Base-by-base conservation (phyloP, 1,140 invertebrate genomes). In the Antheraea mylitta region DNA sequence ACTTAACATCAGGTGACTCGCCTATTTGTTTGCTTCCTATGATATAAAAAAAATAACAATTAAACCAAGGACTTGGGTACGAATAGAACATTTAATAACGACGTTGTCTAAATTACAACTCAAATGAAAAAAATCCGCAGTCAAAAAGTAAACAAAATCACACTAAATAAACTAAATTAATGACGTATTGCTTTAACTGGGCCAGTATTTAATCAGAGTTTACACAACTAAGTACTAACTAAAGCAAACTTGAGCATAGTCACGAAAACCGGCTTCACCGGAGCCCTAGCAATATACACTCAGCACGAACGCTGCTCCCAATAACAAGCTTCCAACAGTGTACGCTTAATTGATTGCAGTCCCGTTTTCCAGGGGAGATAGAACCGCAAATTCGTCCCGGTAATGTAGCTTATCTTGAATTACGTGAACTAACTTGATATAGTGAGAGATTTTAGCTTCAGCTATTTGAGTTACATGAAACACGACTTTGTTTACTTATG, bases 161-260 rank as follows among this genome's bases (percentile, higher is more conserved):
- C 38, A 42, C 3, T 42, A 42, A 42, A 42, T 8, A 42, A 9
- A 9, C 38, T 0, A 11, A 8, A 42, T 9, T 11, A 42, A 42
- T 42, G 38, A 9, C 38, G 7, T 42, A 42, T 42, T 42, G 11
- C 7, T 42, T 11, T 42, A 42, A 0, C 38, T 42, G 38, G 0
- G 0, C 11, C 11, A 42, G 7, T 11, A 42, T 42, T 42, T 42
- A 42, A 42, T 42, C 38, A 11, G 7, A 42, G 45, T 53, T 53
- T 53, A 53, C 11, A 53, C 45, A 16, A 53, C 45, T 6, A 13
- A 53, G 45, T 64, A 16, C 60, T 48, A 72, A 72, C 70, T 72
- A 72, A 72, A 63, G 66, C 63, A 72, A 68, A 72, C 67, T 68
- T 59, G 64, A 42, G 42, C 67, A 58, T 62, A 68, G 36, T 58